A percentile compares a stretch with the other conserved stretches of the same genome.
phyloP scores from a whole-genome alignment of 2,113 vertebrate species.

The Entosphenus tridentatus region DNA sequence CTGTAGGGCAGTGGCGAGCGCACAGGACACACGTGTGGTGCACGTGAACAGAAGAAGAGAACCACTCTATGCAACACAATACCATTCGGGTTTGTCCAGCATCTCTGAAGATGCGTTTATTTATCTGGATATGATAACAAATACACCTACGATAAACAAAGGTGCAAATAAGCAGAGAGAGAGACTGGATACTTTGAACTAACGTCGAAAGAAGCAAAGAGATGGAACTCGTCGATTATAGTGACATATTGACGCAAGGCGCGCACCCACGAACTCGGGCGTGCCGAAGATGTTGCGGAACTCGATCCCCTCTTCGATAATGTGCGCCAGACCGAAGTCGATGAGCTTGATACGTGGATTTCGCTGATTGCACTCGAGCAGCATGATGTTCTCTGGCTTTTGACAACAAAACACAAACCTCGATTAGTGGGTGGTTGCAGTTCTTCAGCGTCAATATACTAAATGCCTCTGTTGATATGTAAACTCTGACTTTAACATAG shows the following conservation, averaged over 20 bases:
- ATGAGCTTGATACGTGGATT: constrained; percentile 88
- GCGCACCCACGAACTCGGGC: constrained; percentile 76
- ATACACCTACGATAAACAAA: no score
- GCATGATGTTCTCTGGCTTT: constrained; percentile 92
- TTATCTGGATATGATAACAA: no score
- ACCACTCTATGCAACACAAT: no score
- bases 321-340: constrained; percentile 85
- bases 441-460: neutral
- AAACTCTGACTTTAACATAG: no score
- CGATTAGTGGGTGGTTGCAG: neutral
- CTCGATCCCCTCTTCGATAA: constrained; percentile 77
- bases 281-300: constrained; percentile 98
- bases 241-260: no score
- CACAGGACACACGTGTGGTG: neutral
- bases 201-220: no score
- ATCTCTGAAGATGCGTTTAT: no score
- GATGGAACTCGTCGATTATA: no score
- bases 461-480: no score
- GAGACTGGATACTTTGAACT: no score
- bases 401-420: neutral
- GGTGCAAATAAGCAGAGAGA: no score
- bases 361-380: constrained; percentile 66
- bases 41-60: neutral
- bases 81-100: no score
- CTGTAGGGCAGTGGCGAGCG: constrained; percentile 19